Evolutionary conservation across 2,797 vertebrate genomes (phyloP), one percentile per base, ranked within the genome.

Genomic region (Eulemur rubriventer): DNA sequence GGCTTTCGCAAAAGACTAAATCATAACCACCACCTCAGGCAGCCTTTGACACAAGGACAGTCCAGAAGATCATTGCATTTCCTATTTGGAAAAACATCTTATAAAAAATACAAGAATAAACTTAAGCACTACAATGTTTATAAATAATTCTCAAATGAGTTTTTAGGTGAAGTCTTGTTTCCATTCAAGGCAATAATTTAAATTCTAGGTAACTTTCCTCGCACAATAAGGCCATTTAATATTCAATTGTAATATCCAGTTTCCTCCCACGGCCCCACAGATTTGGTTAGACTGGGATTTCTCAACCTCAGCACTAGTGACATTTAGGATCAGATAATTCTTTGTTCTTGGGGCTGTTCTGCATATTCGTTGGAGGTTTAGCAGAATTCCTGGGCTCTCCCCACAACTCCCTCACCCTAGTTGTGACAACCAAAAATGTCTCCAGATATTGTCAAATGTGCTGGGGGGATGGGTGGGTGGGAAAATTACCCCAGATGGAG

Each of bases 1-100:
- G 52, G 20, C 46, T 85, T 92, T 50, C 43, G 89, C 22, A 52
- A 78, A 65, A 48, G 35, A 76, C 16, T 63, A 57, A 92, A 63
- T 70, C 24, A 83, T 35, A 84, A 78, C 48, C 65, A n/a, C 13
- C 11, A 63, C 3, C 46, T 52, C 35, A 41, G 73, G 43, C n/a
- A 79, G 65, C 33, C 61, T 94, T 65, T 89, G 67, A 82, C 91
- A 78, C 2, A 59, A 10, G 35, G 61, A 52, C 24, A n/a, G 26
- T 72, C 14, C 24, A 33, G 50, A 79, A 91, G 67, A 92, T 46
- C 7, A 95, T 59, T 96, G 55, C 14, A n/a, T 96, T 98, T 97
- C 76, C n/a, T 84, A 83, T 84, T 96, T 89, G 30, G 61, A 35
- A 79, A 76, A n/a, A 67, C 35, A 38, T 3, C 41, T 83, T 79